These are phyloP conservation scores for Pardosa pseudoannulata DNA, from an alignment of 2,888 invertebrate species.

Conservation along the genomic window DNA sequence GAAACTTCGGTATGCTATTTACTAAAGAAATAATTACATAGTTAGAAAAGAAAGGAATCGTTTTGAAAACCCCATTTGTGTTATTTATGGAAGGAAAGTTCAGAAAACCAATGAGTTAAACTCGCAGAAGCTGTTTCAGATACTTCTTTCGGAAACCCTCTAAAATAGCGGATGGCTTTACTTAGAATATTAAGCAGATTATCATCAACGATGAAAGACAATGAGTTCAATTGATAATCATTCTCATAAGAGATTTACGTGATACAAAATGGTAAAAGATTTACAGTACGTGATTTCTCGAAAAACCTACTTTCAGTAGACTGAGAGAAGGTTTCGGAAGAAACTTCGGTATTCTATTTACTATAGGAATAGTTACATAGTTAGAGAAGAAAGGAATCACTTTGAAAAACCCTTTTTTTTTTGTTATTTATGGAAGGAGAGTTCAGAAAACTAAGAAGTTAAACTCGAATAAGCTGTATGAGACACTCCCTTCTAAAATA, in stretches of 20 bases:
- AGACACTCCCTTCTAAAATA: no score
- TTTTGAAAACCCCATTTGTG: no score
- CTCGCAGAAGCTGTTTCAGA: no score
- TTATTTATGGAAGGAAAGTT: no score
- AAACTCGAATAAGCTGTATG: no score
- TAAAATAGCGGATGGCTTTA: slow-evolving; percentile 73
- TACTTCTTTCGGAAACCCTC: slow-evolving; percentile 73
- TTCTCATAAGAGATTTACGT: slow-evolving; percentile 73
- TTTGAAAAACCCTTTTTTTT: no score
- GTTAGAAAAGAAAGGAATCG: neutral
- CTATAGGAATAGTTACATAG: slow-evolving; percentile 37
- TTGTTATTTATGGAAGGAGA: no score
- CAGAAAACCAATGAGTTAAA: no score
- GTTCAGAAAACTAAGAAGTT: no score
- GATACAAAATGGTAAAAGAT: slow-evolving; percentile 72
- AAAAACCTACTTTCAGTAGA: slow-evolving; percentile 75
- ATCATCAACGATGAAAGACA: slow-evolving; percentile 74
- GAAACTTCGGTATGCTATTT: slow-evolving; percentile 75
- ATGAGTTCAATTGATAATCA: slow-evolving; percentile 73
- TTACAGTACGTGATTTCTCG: slow-evolving; percentile 74
- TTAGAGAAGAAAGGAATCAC: neutral
- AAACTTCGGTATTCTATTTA: slow-evolving; percentile 75
- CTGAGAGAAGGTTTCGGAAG: slow-evolving; percentile 75
- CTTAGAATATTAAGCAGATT: slow-evolving; percentile 74
- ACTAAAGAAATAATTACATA: slow-evolving; percentile 53